These are phyloP conservation scores for Chionodraco myersi DNA, from an alignment of 2,113 vertebrate species.

Conservation along the genomic window DNA sequence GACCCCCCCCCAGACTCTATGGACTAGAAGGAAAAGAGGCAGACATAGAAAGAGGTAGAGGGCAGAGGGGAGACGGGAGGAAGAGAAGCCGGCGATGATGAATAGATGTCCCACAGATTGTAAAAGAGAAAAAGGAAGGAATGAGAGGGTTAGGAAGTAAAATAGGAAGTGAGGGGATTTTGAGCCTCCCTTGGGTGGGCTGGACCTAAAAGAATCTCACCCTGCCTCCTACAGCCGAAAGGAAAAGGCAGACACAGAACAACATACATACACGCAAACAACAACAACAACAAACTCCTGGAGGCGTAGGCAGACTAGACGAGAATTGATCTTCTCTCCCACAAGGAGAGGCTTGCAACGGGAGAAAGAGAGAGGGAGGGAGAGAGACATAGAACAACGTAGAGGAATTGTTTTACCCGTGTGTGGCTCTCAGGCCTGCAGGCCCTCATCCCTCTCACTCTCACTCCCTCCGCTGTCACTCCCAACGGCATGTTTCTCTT, in stretches of 20 bases:
- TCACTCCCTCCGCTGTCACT: conserved; percentile 67
- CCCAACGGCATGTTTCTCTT: conserved; percentile 78
- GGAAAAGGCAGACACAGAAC: conserved; percentile 49
- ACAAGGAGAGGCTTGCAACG: conserved; percentile 72
- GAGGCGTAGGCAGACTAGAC: conserved; percentile 83
- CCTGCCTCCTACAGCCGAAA: conserved; percentile 61
- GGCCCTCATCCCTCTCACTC: conserved; percentile 72
- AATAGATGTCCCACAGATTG: conserved; percentile 34
- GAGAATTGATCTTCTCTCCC: conserved; percentile 83
- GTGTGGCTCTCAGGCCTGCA: conserved; percentile 74
- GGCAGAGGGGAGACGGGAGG: conserved; percentile 53
- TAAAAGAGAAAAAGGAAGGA: conserved; percentile 14
- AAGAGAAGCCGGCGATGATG: conserved; percentile 33
- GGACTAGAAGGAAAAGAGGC: conserved; percentile 27
- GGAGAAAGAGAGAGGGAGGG: conserved; percentile 47
- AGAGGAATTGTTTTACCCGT: conserved; percentile 76
- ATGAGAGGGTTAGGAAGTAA: conserved; percentile 50
- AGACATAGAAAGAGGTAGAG: conserved; percentile 53
- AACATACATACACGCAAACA: conserved; percentile 50
- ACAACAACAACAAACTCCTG: conserved; percentile 75
- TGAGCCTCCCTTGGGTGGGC: conserved; percentile 47
- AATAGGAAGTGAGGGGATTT: conserved; percentile 52
- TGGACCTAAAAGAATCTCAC: conserved; percentile 67
- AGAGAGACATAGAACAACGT: conserved; percentile 57
- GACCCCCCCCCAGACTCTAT: conserved; percentile 42